phyloP scores from a whole-genome alignment of 1,140 invertebrate species.

The Hylyphantes graminicola region DNA sequence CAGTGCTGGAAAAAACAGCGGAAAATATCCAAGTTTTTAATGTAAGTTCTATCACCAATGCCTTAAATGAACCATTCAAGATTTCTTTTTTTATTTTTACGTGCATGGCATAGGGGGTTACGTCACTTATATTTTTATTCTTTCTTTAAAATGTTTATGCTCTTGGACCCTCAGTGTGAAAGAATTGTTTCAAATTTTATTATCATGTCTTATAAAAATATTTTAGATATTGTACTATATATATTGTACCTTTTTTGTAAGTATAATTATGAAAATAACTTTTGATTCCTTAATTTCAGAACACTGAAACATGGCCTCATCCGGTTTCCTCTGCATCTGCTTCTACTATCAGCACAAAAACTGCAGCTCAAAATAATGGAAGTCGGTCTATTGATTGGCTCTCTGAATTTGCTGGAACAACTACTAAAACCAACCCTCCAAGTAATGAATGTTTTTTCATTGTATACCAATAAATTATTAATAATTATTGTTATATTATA shows the following conservation, averaged over 20 bases:
- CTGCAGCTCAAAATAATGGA: conserved; percentile 49
- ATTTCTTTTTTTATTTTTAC: no score
- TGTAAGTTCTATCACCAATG: no score
- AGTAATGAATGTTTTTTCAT: background rate
- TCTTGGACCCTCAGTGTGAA: background rate
- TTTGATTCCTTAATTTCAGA: conserved; percentile 6
- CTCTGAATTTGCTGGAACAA: conserved; percentile 37
- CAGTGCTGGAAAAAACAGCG: no score
- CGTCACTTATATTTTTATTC: no score
- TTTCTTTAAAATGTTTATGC: no score
- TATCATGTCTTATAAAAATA: no score
- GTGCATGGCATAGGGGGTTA: no score
- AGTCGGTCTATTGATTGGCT: conserved; percentile 53
- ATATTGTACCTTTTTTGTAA: background rate
- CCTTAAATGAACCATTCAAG: no score
- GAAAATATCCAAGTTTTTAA: no score
- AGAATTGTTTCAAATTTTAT: background rate
- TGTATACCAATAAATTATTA: background rate
- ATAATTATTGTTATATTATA: background rate
- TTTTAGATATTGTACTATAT: background rate
- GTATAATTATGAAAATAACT: background rate
- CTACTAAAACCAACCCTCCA: conserved; percentile 18
- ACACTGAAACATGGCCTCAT: conserved; percentile 48
- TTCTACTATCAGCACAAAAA: conserved; percentile 49
- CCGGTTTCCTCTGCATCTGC: conserved; percentile 57